Base-by-base conservation (phyloP, 2,113 vertebrate genomes). In the Cyanistes caeruleus region DNA sequence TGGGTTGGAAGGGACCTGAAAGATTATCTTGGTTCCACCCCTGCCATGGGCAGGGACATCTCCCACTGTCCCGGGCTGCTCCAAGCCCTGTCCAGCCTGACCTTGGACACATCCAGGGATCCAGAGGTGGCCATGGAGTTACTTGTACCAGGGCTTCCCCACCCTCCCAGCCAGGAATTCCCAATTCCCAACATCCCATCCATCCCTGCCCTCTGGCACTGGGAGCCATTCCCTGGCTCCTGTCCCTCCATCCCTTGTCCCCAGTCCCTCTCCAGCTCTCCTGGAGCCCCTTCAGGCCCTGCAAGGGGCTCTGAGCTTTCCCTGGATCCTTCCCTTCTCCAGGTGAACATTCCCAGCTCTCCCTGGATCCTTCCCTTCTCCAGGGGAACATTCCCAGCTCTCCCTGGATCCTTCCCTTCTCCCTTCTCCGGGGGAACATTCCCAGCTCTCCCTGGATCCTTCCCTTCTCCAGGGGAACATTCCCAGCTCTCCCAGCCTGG, bases 401-500 rank as follows among this genome's bases (percentile, higher is more conserved):
- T 39, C 37, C 37, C 37, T 39, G 37, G 37, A 39, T 39, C 37
- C 37, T 39, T 39, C 37, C 37, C 37, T 39, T 39, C 37, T 39
- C 37, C 37, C 37, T 39, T 39, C 37, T 39, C 37, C 37, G 10
- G 37, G 37, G 37, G 37, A 39, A 39, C 37, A 39, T 39, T 39
- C 37, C 37, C 37, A 39, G 37, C 37, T 39, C 37, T 39, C 37
- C 37, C 37, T 60, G 56, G 28, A 63, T 0, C n/a, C 16, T 63
- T 31, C 24, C 0, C 28, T 0, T 41, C 30, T 72, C 75, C 58
- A 72, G 24, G 13, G 0, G 56, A 63, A 0, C 35, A 30, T 0
- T 0, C 49, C 58, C 65, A 79, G 30, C 65, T 31, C 65, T 46
- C 63, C 39, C 73, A 87, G 27, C 5, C 84, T 37, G 39, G 23